A percentile compares a stretch with the other conserved stretches of the same genome.
phyloP scores from a whole-genome alignment of 2,888 invertebrate species.

The Melanargia galathea region DNA sequence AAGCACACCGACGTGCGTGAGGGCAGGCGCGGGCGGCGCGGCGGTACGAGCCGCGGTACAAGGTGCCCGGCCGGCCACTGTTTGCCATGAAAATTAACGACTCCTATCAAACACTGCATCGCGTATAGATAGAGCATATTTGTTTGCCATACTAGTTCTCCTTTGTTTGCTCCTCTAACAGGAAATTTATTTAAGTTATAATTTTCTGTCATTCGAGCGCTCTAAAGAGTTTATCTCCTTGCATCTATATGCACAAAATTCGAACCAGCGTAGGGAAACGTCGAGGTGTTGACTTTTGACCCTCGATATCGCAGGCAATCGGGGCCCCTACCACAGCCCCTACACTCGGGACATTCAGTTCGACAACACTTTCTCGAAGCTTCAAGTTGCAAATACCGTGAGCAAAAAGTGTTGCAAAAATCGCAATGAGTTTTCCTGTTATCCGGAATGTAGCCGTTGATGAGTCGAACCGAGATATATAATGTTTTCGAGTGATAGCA shows the following conservation, averaged over 20 bases:
- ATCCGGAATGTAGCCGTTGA: too few species aligned
- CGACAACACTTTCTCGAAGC: too few species aligned
- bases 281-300: conserved; percentile 62
- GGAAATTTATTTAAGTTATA: conserved; percentile 81
- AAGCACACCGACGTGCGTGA: conserved; percentile 39
- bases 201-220: conserved; percentile 75
- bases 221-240: conserved; percentile 59
- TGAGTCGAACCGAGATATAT: too few species aligned
- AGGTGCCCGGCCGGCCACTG: conserved; percentile 46
- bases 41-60: too few species aligned
- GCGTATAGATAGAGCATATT: conserved; percentile 67
- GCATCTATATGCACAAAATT: conserved; percentile 50
- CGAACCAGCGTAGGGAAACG: conserved; percentile 51
- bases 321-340: too few species aligned
- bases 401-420: too few species aligned
- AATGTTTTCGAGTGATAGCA: too few species aligned
- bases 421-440: too few species aligned
- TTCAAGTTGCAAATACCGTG: too few species aligned
- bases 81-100: conserved; percentile 68
- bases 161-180: conserved; percentile 74
- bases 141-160: conserved; percentile 71
- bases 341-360: too few species aligned
- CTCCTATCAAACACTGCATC: conserved; percentile 74
- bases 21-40: too few species aligned
- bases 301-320: conserved; percentile 27